These are phyloP conservation scores for Torymus auratus DNA, from an alignment of 2,888 invertebrate genomes.

Conservation along the genomic window DNA sequence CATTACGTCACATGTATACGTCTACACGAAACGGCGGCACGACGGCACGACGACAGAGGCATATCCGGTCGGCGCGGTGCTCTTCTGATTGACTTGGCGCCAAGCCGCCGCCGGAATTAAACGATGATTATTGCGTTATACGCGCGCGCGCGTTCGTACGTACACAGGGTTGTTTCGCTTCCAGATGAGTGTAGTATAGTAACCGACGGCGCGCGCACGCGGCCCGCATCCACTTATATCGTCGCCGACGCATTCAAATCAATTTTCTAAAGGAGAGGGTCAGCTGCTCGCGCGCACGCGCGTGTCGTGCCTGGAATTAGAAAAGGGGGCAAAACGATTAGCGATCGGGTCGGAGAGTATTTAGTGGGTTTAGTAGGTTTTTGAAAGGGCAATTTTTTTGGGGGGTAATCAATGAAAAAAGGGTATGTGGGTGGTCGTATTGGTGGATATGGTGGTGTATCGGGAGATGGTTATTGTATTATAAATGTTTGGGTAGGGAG, in stretches of 20 bases:
- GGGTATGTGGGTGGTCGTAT: too few relatives aligned
- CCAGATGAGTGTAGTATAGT: too few relatives aligned
- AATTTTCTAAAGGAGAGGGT: conserved; percentile 34
- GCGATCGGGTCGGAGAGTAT: background rate
- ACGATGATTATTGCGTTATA: conserved; percentile 76
- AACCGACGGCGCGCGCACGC: too few relatives aligned
- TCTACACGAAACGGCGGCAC: conserved; percentile 43
- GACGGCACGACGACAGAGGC: conserved; percentile 71
- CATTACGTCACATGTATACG: conserved; percentile 69
- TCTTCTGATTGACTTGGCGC: conserved; percentile 76
- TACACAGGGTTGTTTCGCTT: conserved; percentile 10
- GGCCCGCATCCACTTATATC: conserved; percentile 48
- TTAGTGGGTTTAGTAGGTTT: background rate
- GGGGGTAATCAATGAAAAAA: too few relatives aligned
- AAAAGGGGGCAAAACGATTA: conserved; percentile 41
- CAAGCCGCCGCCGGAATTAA: conserved; percentile 76
- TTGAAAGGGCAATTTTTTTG: too few relatives aligned
- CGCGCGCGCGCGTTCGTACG: conserved; percentile 57
- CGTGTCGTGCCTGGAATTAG: conserved; percentile 12
- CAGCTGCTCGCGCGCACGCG: background rate
- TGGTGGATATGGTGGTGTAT: too few relatives aligned
- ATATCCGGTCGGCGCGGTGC: conserved; percentile 71
- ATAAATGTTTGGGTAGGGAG: too few relatives aligned
- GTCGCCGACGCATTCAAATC: conserved; percentile 55
- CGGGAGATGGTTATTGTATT: too few relatives aligned